Evolutionary conservation across 2,797 vertebrate species (phyloP).

Genomic region (Notamacropus eugenii): DNA sequence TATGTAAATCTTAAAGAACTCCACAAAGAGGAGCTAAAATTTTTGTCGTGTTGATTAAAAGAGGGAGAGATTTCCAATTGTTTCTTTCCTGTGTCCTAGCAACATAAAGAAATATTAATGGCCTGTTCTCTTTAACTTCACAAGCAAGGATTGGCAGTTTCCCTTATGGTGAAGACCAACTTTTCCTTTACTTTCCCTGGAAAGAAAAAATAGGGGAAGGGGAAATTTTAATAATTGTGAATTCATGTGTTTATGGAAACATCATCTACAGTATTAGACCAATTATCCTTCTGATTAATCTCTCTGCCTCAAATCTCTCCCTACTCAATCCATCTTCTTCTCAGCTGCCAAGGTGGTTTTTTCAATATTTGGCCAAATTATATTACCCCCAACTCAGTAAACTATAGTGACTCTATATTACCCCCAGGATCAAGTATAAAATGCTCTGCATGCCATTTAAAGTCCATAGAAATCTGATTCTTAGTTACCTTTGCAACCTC

Average conservation of each 20-base stretch:
- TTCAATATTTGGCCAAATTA: not conserved
- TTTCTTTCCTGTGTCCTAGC: not conserved
- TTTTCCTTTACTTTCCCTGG: conserved; percentile 71
- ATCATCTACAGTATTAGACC: not conserved
- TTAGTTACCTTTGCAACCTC: not conserved
- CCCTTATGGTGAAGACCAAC: conserved; percentile 68
- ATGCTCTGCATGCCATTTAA: not conserved
- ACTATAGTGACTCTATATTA: not conserved
- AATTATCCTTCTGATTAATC: not conserved
- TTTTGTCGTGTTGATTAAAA: not conserved
- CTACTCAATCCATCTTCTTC: not conserved
- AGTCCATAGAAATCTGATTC: not conserved
- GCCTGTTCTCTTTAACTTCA: not conserved
- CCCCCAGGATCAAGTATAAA: not conserved
- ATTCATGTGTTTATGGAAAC: not conserved
- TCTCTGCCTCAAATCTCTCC: not conserved
- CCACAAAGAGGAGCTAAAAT: not conserved
- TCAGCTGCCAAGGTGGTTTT: not conserved
- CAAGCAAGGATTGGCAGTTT: conserved; percentile 57
- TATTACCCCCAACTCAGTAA: not conserved
- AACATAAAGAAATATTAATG: not conserved
- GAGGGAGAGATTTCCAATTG: not conserved
- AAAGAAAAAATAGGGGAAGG: conserved; percentile 1
- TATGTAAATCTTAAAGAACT: not conserved
- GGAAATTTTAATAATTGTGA: not conserved